Conservation (phyloP, 2,888 invertebrate genomes). For the Drosophila multiciliata region DNA sequence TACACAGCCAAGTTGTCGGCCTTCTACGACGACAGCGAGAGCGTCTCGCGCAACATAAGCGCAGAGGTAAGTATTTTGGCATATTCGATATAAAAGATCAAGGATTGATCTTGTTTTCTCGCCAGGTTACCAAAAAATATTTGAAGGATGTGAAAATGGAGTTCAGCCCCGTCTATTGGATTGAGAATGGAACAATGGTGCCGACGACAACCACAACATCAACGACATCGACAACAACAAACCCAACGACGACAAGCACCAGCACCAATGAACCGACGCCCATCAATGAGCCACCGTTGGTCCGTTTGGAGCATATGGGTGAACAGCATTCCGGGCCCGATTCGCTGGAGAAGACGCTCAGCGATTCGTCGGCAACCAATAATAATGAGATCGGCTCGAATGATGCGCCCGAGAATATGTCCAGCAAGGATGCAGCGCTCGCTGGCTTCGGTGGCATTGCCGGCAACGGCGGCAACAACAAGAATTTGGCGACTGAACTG, state of each 20-base stretch:
- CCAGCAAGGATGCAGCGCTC: conserved; percentile 73
- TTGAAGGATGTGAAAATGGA: conserved; percentile 89
- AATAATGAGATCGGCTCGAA: conserved; percentile 62
- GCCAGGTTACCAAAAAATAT: conserved; percentile 87
- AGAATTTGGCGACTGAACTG: conserved; percentile 26
- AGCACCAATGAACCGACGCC: conserved; percentile 86
- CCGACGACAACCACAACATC: conserved; percentile 87
- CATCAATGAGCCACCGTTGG: conserved; percentile 84
- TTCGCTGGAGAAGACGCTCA: conserved; percentile 77
- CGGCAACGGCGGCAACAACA: conserved; percentile 14
- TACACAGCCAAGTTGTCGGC: conserved; percentile 91
- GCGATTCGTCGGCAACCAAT: conserved; percentile 72
- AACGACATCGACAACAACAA: conserved; percentile 83
- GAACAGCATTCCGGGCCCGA: conserved; percentile 79
- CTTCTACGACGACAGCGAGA: conserved; percentile 83
- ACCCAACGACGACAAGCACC: conserved; percentile 87
- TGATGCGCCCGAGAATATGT: conserved; percentile 83
- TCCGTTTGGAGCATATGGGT: conserved; percentile 79
- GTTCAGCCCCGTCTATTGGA: conserved; percentile 91
- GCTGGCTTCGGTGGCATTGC: conserved; percentile 65
- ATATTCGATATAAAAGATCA: background rate
- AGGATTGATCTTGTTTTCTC: background rate
- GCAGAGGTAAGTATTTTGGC: conserved; percentile 74
- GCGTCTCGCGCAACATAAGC: conserved; percentile 82
- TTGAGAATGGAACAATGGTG: conserved; percentile 90